Conservation (phyloP, 1,140 invertebrate genomes). For the Leptonema lineaticorne region DNA sequence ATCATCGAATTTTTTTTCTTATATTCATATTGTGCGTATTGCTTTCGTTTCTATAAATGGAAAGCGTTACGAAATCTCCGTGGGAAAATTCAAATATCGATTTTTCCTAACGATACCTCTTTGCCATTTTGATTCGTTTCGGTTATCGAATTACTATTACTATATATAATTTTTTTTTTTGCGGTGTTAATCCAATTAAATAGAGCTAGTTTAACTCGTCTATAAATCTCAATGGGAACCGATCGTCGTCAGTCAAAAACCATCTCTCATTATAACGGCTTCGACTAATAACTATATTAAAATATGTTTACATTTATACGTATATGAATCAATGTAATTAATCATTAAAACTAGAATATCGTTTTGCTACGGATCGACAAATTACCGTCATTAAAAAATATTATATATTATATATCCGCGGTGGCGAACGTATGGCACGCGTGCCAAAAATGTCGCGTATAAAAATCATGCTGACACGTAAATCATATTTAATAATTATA, state of each 20-base stretch:
- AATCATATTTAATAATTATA: too few relatives aligned
- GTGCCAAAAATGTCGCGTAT: too few relatives aligned
- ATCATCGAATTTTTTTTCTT: background rate
- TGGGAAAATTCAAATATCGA: conserved; percentile 2
- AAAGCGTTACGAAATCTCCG: conserved; percentile 6
- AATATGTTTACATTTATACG: too few relatives aligned
- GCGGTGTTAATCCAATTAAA: conserved; percentile 3
- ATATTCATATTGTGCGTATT: background rate
- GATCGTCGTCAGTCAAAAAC: background rate
- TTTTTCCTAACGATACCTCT: background rate
- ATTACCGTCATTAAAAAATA: too few relatives aligned
- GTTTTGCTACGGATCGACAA: too few relatives aligned
- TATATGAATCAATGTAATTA: too few relatives aligned
- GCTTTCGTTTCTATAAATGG: background rate
- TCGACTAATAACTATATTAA: too few relatives aligned
- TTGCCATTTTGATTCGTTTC: background rate
- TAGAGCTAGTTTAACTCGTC: background rate
- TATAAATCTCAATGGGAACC: conserved; percentile 4
- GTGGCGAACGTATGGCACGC: too few relatives aligned
- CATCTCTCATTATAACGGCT: background rate
- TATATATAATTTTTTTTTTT: too few relatives aligned
- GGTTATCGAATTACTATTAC: background rate
- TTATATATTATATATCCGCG: too few relatives aligned
- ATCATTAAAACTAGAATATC: too few relatives aligned
- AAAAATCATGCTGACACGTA: too few relatives aligned